A percentile compares a stretch with the other conserved stretches of the same genome.
Evolutionary conservation across 2,888 invertebrate species (phyloP).

Genomic region (Aphodius granarius): DNA sequence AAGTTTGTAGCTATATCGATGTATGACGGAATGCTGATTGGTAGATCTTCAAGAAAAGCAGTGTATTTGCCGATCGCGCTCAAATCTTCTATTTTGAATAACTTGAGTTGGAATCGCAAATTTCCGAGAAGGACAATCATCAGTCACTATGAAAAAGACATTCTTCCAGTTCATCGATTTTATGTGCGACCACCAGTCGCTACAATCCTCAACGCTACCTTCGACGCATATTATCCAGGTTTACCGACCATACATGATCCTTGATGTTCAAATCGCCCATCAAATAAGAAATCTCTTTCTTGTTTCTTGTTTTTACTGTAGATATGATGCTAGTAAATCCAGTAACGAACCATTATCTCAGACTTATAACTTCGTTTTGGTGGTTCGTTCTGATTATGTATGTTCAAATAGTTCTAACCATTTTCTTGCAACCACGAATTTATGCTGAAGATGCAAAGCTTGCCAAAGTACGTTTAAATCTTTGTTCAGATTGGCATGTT

Average conservation of each 20-base stretch:
- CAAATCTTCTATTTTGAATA: conserved; percentile 64
- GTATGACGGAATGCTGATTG: conserved; percentile 51
- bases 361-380: conserved; percentile 36
- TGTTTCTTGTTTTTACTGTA: conserved; percentile 85
- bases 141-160: conserved; percentile 74
- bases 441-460: conserved; percentile 73
- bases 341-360: conserved; percentile 63
- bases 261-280: conserved; percentile 72
- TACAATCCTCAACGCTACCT: conserved; percentile 71
- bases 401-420: conserved; percentile 49
- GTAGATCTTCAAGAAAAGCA: conserved; percentile 53
- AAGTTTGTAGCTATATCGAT: conserved; percentile 55
- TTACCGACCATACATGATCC: conserved; percentile 88
- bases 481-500: conserved; percentile 66
- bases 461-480: conserved; percentile 63
- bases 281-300: conserved; percentile 73
- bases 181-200: conserved; percentile 81
- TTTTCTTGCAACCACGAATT: conserved; percentile 84
- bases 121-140: conserved; percentile 59
- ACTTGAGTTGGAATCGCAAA: conserved; percentile 71
- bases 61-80: conserved; percentile 61
- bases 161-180: conserved; percentile 85
- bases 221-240: conserved; percentile 93
- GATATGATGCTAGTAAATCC: conserved; percentile 95
- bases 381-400: conserved; percentile 24